Percentiles rank a stretch among this genome's conserved stretches.
These are phyloP conservation scores for Parotocinclus haroldoi DNA, from an alignment of 2,797 vertebrate species.

Conservation along the genomic window DNA sequence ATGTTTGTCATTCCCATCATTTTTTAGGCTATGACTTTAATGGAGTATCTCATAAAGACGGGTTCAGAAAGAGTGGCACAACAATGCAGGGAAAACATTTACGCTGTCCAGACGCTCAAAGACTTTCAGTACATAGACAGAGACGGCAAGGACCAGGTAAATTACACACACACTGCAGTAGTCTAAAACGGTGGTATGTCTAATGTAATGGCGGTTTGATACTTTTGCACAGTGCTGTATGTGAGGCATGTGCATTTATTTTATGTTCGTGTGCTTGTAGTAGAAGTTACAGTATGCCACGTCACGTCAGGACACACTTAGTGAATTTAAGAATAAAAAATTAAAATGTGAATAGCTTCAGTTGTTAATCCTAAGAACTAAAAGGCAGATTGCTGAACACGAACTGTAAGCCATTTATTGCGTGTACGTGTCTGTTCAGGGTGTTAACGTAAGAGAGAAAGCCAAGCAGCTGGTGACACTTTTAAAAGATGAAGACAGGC, in stretches of 20 bases:
- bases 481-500: conserved; percentile 86
- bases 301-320: too few relatives aligned
- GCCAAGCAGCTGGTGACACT: conserved; percentile 90
- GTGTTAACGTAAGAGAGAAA: conserved; percentile 90
- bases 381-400: not conserved
- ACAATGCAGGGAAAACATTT: conserved; percentile 92
- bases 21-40: conserved; percentile 87
- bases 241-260: too few relatives aligned
- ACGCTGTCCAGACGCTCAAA: conserved; percentile 90
- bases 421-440: conserved; percentile 56
- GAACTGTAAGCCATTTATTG: not conserved
- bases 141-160: conserved; percentile 89
- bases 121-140: conserved; percentile 92
- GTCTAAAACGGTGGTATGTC: too few relatives aligned
- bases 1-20: too few relatives aligned
- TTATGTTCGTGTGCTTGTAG: too few relatives aligned
- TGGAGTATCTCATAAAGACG: conserved; percentile 94
- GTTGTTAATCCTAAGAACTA: not conserved
- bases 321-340: too few relatives aligned
- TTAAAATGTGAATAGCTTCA: too few relatives aligned
- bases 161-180: not conserved
- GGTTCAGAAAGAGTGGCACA: conserved; percentile 91
- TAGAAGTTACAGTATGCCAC: too few relatives aligned
- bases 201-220: too few relatives aligned
- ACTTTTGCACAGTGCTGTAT: too few relatives aligned